Conservation (phyloP, 2,113 vertebrate species). For the Cariama cristata region DNA sequence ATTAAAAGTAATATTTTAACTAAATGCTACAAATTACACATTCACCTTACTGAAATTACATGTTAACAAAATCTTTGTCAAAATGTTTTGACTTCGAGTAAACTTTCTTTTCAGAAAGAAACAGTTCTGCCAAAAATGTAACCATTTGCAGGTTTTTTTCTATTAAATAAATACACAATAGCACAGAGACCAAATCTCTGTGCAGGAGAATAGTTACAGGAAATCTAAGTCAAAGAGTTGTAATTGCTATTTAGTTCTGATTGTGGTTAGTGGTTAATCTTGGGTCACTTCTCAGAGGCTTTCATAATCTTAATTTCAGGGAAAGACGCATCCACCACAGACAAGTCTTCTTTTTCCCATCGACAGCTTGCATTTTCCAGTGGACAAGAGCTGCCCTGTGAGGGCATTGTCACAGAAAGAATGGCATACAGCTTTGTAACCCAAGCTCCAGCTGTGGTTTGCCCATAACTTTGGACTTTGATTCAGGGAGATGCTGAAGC, state of each 20-base stretch:
- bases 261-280: neutral
- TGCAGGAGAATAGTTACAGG: neutral
- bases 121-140: neutral
- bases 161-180: neutral
- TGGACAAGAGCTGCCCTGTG: neutral
- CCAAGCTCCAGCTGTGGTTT: neutral
- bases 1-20: neutral
- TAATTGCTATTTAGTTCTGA: neutral
- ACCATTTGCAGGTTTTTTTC: neutral
- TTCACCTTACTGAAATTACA: neutral
- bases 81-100: constrained; percentile 25
- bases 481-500: neutral
- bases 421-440: neutral
- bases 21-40: neutral
- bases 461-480: neutral
- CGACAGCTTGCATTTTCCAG: rapidly evolving
- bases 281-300: neutral
- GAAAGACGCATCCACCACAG: rapidly evolving
- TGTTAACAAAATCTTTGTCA: neutral
- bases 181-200: neutral
- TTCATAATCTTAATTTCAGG: neutral
- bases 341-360: neutral
- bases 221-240: neutral
- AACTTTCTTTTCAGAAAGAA: neutral
- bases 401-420: neutral